Percentiles rank a stretch among this genome's conserved stretches.
phyloP scores from a whole-genome alignment of 2,888 invertebrate species.

The Ischnura elegans region DNA sequence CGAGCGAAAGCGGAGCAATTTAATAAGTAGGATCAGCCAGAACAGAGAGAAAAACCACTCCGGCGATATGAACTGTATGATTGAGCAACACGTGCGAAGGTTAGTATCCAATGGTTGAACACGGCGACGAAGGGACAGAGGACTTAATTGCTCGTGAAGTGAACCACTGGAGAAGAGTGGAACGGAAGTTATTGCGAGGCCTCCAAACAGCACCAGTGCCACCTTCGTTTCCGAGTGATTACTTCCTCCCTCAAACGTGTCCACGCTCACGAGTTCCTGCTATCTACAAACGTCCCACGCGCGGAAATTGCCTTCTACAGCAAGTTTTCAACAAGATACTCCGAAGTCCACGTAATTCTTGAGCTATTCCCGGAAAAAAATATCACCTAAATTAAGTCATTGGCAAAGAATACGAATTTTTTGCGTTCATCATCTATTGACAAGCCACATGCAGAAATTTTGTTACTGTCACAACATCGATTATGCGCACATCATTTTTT shows the following conservation, averaged over 20 bases:
- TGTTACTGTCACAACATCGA: no score
- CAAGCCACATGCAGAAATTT: no score
- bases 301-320: background rate
- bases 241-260: background rate
- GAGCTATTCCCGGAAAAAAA: background rate
- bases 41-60: no score
- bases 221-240: background rate
- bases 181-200: background rate
- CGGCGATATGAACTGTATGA: no score
- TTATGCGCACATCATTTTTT: no score
- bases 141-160: background rate
- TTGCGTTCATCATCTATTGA: no score
- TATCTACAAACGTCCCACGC: background rate
- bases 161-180: background rate
- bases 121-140: background rate
- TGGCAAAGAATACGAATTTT: no score
- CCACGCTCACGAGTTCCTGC: background rate
- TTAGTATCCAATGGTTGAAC: background rate
- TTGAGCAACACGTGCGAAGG: background rate
- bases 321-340: background rate
- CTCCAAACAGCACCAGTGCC: background rate
- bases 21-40: no score
- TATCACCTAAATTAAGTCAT: no score
- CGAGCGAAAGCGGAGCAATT: no score
- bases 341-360: background rate